phyloP scores from a whole-genome alignment of 2,888 invertebrate species.

The Meghimatium bilineatum region DNA sequence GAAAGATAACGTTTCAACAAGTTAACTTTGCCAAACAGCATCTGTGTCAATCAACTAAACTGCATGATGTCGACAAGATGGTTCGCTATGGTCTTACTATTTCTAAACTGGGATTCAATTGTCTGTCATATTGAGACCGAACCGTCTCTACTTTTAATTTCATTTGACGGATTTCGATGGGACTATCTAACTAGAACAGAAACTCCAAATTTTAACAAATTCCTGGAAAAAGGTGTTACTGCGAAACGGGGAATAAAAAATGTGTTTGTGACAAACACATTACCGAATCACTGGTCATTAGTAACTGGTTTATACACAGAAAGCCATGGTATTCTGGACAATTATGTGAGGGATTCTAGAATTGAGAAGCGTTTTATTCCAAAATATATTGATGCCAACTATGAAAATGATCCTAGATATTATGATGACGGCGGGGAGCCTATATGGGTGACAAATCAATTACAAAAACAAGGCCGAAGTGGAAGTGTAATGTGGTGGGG shows the following conservation, averaged over 20 bases:
- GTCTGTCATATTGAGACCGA: constrained; percentile 10
- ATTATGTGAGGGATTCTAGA: constrained; percentile 81
- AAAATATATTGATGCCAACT: constrained; percentile 44
- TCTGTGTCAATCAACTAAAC: no score
- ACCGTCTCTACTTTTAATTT: constrained; percentile 79
- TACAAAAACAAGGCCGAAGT: constrained; percentile 81
- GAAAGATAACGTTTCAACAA: no score
- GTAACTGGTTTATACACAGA: constrained; percentile 82
- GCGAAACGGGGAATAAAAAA: constrained; percentile 79
- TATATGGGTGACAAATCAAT: constrained; percentile 79
- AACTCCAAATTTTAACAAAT: constrained; percentile 80
- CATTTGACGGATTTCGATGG: constrained; percentile 85
- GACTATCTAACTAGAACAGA: constrained; percentile 81
- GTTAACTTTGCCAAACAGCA: neutral
- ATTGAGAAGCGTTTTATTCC: constrained; percentile 63
- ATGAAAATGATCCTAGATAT: constrained; percentile 78
- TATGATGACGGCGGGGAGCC: constrained; percentile 76
- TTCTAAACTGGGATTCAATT: neutral
- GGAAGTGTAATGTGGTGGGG: constrained; percentile 87
- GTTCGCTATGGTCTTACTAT: neutral
- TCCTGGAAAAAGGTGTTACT: constrained; percentile 81
- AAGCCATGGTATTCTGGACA: constrained; percentile 84
- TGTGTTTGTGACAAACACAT: constrained; percentile 82
- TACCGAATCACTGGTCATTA: constrained; percentile 86
- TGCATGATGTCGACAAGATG: neutral